These are phyloP conservation scores for Rhea americana DNA, from an alignment of 2,113 vertebrate genomes.

Conservation along the genomic window DNA sequence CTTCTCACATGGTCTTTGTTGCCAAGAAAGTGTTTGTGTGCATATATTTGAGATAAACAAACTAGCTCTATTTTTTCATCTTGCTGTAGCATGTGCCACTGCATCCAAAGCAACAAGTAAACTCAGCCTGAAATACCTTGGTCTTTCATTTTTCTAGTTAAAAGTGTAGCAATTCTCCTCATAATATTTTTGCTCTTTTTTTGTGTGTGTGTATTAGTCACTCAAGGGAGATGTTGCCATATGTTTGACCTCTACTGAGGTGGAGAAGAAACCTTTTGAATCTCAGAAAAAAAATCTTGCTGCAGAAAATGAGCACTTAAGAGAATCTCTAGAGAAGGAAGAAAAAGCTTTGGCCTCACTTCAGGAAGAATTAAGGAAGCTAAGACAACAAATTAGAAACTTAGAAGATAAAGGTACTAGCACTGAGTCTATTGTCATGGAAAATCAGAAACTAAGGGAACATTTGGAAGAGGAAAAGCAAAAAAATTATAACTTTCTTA, in stretches of 20 bases:
- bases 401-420: conserved; percentile 81
- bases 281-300: conserved; percentile 78
- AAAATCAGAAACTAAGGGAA: conserved; percentile 87
- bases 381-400: conserved; percentile 83
- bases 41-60: conserved; percentile 4
- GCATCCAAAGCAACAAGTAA: background rate
- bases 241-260: conserved; percentile 76
- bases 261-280: conserved; percentile 77
- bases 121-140: background rate
- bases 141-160: conserved; percentile 36
- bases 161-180: conserved; percentile 52
- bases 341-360: conserved; percentile 82
- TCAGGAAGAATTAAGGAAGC: conserved; percentile 85
- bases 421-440: conserved; percentile 77
- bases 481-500: conserved; percentile 76
- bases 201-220: conserved; percentile 66
- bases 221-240: conserved; percentile 78
- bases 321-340: conserved; percentile 83
- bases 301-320: conserved; percentile 85
- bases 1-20: conserved; percentile 24
- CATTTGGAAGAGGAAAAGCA: conserved; percentile 86
- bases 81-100: background rate
- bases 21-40: conserved; percentile 18
- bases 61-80: conserved; percentile 32
- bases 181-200: background rate